phyloP scores from a whole-genome alignment of 2,797 vertebrate species.

The Todus mexicanus region DNA sequence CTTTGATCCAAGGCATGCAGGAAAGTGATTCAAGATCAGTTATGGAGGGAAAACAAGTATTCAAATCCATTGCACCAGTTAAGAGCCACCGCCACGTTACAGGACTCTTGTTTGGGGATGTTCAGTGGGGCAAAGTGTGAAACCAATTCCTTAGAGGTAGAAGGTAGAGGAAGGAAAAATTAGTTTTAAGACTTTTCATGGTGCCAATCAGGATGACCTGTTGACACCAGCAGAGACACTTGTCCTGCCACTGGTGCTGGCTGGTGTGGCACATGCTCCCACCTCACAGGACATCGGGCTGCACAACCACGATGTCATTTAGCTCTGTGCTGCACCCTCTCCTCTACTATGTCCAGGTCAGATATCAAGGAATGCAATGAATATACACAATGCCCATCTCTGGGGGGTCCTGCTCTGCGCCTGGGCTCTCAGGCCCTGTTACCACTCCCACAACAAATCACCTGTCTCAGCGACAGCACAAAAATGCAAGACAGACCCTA shows the following conservation, averaged over 20 bases:
- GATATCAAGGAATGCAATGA: neutral
- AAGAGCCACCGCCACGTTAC: fast-evolving
- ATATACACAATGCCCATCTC: neutral
- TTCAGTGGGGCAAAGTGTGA: neutral
- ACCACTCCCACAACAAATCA: neutral
- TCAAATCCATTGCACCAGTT: neutral
- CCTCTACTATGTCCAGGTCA: neutral
- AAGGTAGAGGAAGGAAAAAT: neutral
- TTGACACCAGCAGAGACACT: neutral
- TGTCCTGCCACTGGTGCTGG: neutral
- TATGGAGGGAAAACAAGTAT: neutral
- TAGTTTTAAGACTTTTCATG: neutral
- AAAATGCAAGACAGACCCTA: neutral
- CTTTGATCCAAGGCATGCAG: neutral
- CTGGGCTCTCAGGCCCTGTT: neutral
- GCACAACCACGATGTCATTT: neutral
- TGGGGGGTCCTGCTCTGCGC: neutral
- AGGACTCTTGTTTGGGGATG: neutral
- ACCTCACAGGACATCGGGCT: neutral
- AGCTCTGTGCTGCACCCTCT: neutral
- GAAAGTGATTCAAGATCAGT: neutral
- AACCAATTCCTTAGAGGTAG: neutral
- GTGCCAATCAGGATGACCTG: neutral
- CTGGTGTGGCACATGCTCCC: neutral
- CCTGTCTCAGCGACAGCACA: neutral